Evolutionary conservation across 2,797 vertebrate species (phyloP).

Genomic region (Coranthus polyacanthus): DNA sequence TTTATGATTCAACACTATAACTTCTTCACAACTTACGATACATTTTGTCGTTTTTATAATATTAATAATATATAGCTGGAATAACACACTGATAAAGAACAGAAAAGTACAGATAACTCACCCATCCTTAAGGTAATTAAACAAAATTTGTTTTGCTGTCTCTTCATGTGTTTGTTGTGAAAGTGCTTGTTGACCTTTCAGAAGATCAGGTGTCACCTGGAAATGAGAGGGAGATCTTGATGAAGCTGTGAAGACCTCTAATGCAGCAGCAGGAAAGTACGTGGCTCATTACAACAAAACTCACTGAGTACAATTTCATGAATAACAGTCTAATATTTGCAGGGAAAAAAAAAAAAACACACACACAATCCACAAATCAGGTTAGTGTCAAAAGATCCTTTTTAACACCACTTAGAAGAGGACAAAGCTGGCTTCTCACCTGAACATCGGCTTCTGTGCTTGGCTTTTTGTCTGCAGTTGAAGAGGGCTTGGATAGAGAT

Average conservation of each 20-base stretch:
- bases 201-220: conserved; percentile 95
- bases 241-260: conserved; percentile 8
- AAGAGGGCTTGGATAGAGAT: conserved; percentile 59
- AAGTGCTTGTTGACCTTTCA: conserved; percentile 96
- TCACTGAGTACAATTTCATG: background rate
- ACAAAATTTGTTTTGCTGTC: conserved; percentile 98
- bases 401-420: background rate
- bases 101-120: conserved; percentile 70
- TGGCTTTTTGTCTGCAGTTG: conserved; percentile 53
- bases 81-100: background rate
- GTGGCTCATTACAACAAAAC: background rate
- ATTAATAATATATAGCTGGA: conserved; percentile 9
- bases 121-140: conserved; percentile 98
- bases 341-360: background rate
- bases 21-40: background rate
- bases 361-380: background rate
- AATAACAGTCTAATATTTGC: conserved; percentile 1
- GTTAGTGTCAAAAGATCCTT: background rate
- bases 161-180: conserved; percentile 96
- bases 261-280: background rate
- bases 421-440: conserved; percentile 63
- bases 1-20: conserved; percentile 5
- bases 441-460: conserved; percentile 72
- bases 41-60: conserved; percentile 1
- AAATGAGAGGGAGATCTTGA: conserved; percentile 36